A percentile compares a stretch with the other conserved stretches of the same genome.
Conservation (phyloP, 2,888 invertebrate species). For the Oligia strigilis region DNA sequence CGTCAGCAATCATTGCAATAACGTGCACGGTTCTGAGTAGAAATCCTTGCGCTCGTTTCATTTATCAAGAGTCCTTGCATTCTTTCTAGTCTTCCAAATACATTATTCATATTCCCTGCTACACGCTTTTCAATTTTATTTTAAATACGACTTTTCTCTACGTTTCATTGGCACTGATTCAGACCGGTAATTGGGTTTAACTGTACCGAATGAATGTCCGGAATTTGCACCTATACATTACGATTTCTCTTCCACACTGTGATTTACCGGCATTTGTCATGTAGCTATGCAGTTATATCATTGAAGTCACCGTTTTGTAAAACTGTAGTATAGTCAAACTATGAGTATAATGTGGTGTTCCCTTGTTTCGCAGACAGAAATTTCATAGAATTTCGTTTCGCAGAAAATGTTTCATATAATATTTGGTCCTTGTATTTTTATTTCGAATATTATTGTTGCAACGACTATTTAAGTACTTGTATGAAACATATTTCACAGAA, state of each 20-base stretch:
- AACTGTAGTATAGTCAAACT: no score
- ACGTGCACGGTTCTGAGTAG: conserved; percentile 25
- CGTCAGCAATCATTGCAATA: conserved; percentile 24
- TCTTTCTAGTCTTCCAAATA: conserved; percentile 55
- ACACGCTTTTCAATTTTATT: conserved; percentile 20
- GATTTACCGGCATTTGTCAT: conserved; percentile 3
- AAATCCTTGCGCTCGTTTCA: conserved; percentile 64
- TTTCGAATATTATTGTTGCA: no score
- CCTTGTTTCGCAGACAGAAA: no score
- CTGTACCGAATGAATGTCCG: background rate
- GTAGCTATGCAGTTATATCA: background rate
- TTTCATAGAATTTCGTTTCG: no score
- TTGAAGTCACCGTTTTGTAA: background rate
- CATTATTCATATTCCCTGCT: conserved; percentile 53
- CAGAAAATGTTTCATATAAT: no score
- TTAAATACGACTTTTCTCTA: conserved; percentile 43
- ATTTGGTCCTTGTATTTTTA: no score
- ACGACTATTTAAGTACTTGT: no score
- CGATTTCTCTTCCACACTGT: background rate
- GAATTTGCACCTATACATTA: conserved; percentile 13
- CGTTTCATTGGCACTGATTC: conserved; percentile 43
- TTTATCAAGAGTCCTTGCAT: conserved; percentile 60
- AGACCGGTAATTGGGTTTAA: conserved; percentile 29
- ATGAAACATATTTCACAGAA: no score
- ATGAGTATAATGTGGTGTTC: background rate